These are phyloP conservation scores for Mythimna ferrago DNA, from an alignment of 2,888 invertebrate species.

Conservation along the genomic window DNA sequence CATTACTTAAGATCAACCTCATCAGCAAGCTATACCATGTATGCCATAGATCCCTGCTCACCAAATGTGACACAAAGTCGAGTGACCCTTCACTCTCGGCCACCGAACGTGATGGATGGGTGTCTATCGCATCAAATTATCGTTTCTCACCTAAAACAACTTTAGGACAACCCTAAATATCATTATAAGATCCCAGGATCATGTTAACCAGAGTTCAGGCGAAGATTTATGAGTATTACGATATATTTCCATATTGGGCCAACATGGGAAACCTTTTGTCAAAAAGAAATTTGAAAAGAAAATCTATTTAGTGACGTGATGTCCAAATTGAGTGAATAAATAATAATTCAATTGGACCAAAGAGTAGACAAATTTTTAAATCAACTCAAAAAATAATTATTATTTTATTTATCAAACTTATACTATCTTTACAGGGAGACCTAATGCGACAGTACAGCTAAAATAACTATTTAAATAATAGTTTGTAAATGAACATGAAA, in stretches of 20 bases:
- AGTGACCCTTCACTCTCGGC: slow-evolving; percentile 47
- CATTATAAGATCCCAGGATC: slow-evolving; percentile 55
- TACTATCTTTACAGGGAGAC: too few relatives aligned
- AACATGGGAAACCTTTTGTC: background rate
- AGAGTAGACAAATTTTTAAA: background rate
- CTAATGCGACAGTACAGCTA: too few relatives aligned
- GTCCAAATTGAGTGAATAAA: too few relatives aligned
- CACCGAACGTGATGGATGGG: slow-evolving; percentile 61
- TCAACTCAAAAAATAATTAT: background rate
- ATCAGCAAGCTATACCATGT: slow-evolving; percentile 24
- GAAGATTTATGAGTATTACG: slow-evolving; percentile 39
- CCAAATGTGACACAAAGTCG: slow-evolving; percentile 34
- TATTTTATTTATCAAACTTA: too few relatives aligned
- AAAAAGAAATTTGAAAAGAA: background rate
- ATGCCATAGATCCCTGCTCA: slow-evolving; percentile 19
- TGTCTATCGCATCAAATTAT: slow-evolving; percentile 63
- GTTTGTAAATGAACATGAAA: too few relatives aligned
- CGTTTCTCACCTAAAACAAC: slow-evolving; percentile 59
- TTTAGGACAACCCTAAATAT: slow-evolving; percentile 51
- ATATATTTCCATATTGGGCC: slow-evolving; percentile 23
- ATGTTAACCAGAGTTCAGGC: slow-evolving; percentile 35
- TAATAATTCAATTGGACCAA: too few relatives aligned
- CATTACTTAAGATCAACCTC: slow-evolving; percentile 37
- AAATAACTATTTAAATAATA: too few relatives aligned
- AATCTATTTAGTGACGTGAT: background rate